phyloP scores from a whole-genome alignment of 2,113 vertebrate species.

The Sinocyclocheilus maitianheensis region DNA sequence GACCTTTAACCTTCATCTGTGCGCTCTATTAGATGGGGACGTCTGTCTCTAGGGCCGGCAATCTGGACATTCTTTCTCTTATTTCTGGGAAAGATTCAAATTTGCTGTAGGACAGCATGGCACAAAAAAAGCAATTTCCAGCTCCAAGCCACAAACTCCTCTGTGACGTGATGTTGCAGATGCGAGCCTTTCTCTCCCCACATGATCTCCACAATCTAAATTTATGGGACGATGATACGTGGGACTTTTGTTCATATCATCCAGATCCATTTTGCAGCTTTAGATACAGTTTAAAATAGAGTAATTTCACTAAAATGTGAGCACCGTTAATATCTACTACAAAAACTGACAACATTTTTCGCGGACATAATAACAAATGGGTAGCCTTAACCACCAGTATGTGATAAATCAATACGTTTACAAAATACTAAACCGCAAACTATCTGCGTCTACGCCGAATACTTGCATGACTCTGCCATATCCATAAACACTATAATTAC shows the following conservation, averaged over 20 bases:
- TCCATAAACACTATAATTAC: constrained; percentile 54
- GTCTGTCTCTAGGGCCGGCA: constrained; percentile 37
- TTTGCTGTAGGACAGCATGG: constrained; percentile 43
- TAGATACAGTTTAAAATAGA: background rate
- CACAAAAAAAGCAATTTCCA: constrained; percentile 4
- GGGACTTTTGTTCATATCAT: background rate
- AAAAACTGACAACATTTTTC: constrained; percentile 12
- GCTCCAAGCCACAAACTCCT: constrained; percentile 41
- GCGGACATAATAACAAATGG: constrained; percentile 13
- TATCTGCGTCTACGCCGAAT: constrained; percentile 39
- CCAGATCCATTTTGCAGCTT: background rate
- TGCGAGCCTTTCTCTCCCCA: background rate
- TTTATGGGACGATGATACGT: background rate
- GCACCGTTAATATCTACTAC: background rate
- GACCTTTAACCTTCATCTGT: constrained; percentile 55
- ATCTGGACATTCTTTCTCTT: constrained; percentile 51
- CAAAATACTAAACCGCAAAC: constrained; percentile 47
- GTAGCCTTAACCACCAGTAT: constrained; percentile 32
- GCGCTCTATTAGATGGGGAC: constrained; percentile 28
- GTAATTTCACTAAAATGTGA: background rate
- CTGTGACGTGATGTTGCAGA: background rate
- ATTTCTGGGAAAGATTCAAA: constrained; percentile 45
- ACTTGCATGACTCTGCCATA: constrained; percentile 37
- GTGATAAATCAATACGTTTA: constrained; percentile 52
- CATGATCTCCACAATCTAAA: background rate